Conservation (phyloP, 2,113 vertebrate species). For the Mugil cephalus region DNA sequence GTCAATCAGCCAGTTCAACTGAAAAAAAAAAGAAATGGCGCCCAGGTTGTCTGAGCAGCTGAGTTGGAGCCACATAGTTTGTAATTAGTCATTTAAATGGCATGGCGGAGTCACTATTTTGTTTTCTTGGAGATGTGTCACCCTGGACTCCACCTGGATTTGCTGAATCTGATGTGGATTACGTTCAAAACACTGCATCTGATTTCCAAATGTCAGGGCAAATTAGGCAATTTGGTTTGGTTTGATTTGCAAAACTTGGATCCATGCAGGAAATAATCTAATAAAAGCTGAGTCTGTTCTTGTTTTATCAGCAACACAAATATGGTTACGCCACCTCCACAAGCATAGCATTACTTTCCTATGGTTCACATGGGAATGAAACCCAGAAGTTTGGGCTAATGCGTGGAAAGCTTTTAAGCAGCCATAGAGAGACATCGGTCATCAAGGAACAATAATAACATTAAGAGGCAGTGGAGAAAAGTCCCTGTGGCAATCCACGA, state of each 20-base stretch:
- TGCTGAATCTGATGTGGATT: neutral
- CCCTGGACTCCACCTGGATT: slow-evolving; percentile 8
- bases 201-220: neutral
- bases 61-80: slow-evolving; percentile 36
- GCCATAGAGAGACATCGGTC: neutral
- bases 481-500: slow-evolving; percentile 23
- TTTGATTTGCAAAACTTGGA: neutral
- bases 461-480: slow-evolving; percentile 23
- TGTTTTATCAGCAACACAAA: neutral
- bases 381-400: slow-evolving; percentile 1
- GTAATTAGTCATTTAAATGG: slow-evolving; percentile 40
- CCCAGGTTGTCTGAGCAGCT: slow-evolving; percentile 32
- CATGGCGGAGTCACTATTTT: neutral
- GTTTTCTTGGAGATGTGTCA: slow-evolving; percentile 13
- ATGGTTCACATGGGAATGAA: slow-evolving; percentile 10
- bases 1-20: no score
- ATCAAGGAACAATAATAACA: slow-evolving; percentile 4
- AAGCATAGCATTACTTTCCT: slow-evolving; percentile 11
- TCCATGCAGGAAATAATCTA: neutral
- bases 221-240: neutral
- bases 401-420: neutral
- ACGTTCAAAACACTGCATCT: neutral
- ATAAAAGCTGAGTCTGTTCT: neutral
- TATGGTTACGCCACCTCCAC: neutral
- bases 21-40: neutral